Evolutionary conservation across 2,797 vertebrate genomes (phyloP), one percentile per base, ranked within the genome.

Genomic region (Enteromius fasciolatus): DNA sequence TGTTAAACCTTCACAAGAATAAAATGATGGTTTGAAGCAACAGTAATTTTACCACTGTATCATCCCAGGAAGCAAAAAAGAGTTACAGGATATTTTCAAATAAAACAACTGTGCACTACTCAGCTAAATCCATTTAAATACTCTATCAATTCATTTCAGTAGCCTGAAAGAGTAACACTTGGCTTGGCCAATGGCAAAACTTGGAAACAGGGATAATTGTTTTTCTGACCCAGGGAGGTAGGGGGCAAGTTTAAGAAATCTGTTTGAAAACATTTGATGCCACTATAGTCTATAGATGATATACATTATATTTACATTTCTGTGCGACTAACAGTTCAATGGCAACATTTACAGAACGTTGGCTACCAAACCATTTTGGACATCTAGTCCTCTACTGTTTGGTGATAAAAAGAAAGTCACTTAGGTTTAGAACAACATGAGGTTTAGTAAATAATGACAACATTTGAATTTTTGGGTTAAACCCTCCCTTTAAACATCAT

Each of bases 11-110:
- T 41, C 59, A 54, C 33, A 54, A 75, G 61, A 81, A 67, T 82
- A 44, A 67, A 82, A 75, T 76, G 48, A 63, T 67, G 80, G 59
- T 82, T 67, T 75, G 72, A 36, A 67, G 59, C 23, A 67, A 67
- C 11, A 17, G 72, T 57, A 50, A 36, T 74, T 28, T 74, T 81
- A 59, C 44, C 8, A 64, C 69, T 52, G 69, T 52, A 67, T 39
- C 31, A 73, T 50, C 57, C 9, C 20, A 52, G 28, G 15, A 23
- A 59, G 25, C 12, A 18, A 33, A 66, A 75, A 7, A n/a, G 8
- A 20, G 33, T 67, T 41, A 82, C 72, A 44, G 33, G 31, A 67
- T 33, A 28, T 39, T 70, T 74, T 31, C 46, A 61, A 39, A 63
- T 33, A 63, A 72, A 80, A 80, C 52, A 72, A 74, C 41, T 63